Conservation (phyloP, 2,797 vertebrate genomes). For the Mus caroli region DNA sequence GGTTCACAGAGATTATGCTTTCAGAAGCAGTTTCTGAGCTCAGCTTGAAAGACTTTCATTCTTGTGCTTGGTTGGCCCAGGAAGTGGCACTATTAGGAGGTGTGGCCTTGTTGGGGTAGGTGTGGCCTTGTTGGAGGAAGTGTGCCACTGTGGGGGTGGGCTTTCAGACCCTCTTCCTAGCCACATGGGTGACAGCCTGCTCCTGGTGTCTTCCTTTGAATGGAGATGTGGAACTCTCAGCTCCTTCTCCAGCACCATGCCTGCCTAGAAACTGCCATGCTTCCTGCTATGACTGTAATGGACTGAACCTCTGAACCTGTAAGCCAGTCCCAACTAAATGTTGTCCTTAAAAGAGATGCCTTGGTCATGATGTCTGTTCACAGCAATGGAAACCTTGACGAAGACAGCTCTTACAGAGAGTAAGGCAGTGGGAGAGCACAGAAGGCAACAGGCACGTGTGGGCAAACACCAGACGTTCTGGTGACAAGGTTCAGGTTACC, state of each 20-base stretch:
- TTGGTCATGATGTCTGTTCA: background rate
- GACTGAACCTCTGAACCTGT: background rate
- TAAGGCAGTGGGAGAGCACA: background rate
- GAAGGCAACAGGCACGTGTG: background rate
- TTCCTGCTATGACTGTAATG: background rate
- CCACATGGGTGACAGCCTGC: background rate
- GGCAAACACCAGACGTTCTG: constrained; percentile 1
- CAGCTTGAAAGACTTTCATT: constrained; percentile 17
- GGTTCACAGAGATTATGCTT: constrained; percentile 33
- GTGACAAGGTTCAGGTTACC: background rate
- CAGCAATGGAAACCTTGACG: background rate
- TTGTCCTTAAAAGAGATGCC: background rate
- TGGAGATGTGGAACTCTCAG: background rate
- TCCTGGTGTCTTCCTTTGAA: background rate
- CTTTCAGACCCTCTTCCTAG: background rate
- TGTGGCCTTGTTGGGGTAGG: background rate
- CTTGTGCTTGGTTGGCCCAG: background rate
- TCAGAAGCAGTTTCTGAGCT: background rate
- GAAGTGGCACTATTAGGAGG: background rate
- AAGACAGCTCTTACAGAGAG: background rate
- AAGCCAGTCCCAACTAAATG: background rate
- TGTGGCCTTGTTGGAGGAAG: background rate
- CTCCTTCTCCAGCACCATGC: background rate
- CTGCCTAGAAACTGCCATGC: background rate
- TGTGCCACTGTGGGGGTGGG: background rate